A percentile compares a stretch with the other conserved stretches of the same genome.
phyloP scores from a whole-genome alignment of 1,140 invertebrate genomes.

The Lasioglossum albipes region DNA sequence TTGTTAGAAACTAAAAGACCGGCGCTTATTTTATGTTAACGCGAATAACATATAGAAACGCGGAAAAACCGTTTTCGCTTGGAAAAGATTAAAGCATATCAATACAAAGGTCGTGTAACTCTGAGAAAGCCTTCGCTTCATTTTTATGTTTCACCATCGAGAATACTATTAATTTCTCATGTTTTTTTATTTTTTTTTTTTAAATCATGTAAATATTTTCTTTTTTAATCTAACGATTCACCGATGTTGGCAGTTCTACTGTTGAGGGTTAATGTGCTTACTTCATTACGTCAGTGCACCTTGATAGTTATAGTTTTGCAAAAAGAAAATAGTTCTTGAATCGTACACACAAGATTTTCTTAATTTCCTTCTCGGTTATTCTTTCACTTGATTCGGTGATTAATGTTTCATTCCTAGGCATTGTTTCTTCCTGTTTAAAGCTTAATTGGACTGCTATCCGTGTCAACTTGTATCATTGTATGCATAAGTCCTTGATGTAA shows the following conservation, averaged over 20 bases:
- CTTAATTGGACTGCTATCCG: conserved; percentile 38
- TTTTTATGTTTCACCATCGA: conserved; percentile 4
- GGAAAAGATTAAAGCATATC: conserved; percentile 21
- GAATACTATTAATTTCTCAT: conserved; percentile 1
- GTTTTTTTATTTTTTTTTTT: background rate
- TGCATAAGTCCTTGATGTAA: conserved; percentile 34
- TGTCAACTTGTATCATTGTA: conserved; percentile 50
- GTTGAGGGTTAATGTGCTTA: conserved; percentile 8
- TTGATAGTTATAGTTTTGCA: conserved; percentile 5
- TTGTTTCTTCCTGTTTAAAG: conserved; percentile 30
- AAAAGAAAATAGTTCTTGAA: background rate
- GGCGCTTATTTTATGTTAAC: background rate
- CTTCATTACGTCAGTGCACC: conserved; percentile 8
- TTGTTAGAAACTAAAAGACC: background rate
- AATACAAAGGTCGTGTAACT: conserved; percentile 39
- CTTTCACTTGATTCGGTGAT: conserved; percentile 32
- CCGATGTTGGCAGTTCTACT: conserved; percentile 12
- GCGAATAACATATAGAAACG: background rate
- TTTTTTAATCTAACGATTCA: conserved; percentile 15
- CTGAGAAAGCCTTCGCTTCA: conserved; percentile 10
- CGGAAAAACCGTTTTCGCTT: background rate
- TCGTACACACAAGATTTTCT: background rate
- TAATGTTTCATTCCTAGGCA: conserved; percentile 26
- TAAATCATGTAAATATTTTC: background rate
- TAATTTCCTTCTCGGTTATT: conserved; percentile 33